Base-by-base conservation (phyloP, 2,797 vertebrate species). In the Chaenodraco wilsoni region DNA sequence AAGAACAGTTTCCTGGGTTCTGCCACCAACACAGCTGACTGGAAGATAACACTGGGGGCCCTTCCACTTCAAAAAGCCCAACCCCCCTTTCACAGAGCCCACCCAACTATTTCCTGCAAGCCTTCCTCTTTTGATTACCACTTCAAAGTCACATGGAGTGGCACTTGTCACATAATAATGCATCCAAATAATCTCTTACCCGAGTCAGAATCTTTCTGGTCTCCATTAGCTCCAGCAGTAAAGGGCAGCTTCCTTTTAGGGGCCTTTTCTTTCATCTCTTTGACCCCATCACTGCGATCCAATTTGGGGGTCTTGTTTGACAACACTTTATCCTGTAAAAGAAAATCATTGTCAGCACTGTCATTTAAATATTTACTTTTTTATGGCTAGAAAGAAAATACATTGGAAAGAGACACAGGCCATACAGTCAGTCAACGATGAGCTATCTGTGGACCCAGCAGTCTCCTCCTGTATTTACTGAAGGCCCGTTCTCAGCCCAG, bases 131-230 rank as follows among this genome's bases (percentile, higher is more conserved):
- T n/a, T 75, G 7, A 67, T 56, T 69, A 31, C n/a, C 15, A 66
- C 63, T 77, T 80, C 27, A 67, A 80, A 79, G 66, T 76, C n/a
- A 58, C 49, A 72, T 31, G 40, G 51, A 33, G 41, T 44, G 17
- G 50, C 11, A 63, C 54, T 63, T 67, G 33, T 37, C 56, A 57
- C 48, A 57, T 5, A 40, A 40, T 33, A 45, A 74, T 50, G 17
- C 54, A 54, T 45, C 44, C 5, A 3, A 63, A 48, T 10, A 14
- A 5, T 48, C n/a, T 69, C 84, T 93, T 96, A 99, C 98, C 98
- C 86, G 98, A 96, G 90, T 99, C 98, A 21, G 98, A 99, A 94
- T 99, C 97, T 92, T 99, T 99, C 93, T 99, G 97, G 95, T 99
- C 97, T 96, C 97, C 97, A 98, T 99, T 98, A 93, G 98, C 96